phyloP scores from a whole-genome alignment of 2,888 invertebrate species.

The Biston stratarius region DNA sequence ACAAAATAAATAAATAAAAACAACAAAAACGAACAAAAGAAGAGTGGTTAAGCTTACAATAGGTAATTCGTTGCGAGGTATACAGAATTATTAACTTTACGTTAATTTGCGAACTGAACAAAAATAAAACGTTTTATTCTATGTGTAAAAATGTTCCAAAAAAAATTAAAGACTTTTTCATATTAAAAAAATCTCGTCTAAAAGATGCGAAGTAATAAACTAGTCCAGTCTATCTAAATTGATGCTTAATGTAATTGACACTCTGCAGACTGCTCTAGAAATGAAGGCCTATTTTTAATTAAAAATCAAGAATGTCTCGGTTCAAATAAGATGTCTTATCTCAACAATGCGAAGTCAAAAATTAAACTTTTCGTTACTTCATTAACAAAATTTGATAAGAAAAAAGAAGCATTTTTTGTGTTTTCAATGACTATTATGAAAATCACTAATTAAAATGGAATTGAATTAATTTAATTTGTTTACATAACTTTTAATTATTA shows the following conservation, averaged over 20 bases:
- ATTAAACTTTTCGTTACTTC: neutral
- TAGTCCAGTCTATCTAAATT: neutral
- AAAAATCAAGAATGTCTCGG: constrained; percentile 4
- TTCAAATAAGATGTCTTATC: constrained; percentile 4
- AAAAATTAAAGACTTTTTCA: too few species aligned
- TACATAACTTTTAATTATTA: neutral
- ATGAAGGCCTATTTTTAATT: constrained; percentile 8
- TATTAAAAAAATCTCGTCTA: constrained; percentile 1
- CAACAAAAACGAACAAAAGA: too few species aligned
- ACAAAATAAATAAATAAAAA: too few species aligned
- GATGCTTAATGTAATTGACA: constrained; percentile 3
- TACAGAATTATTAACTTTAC: too few species aligned
- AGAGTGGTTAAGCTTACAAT: too few species aligned
- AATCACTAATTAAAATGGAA: neutral
- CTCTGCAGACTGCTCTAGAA: constrained; percentile 1
- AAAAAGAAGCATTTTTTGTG: neutral
- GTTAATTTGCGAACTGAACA: too few species aligned
- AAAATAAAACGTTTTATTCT: too few species aligned
- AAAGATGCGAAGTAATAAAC: constrained; percentile 2
- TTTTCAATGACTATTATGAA: neutral
- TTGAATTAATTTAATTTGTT: neutral
- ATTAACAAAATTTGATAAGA: neutral
- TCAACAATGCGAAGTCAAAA: constrained; percentile 1
- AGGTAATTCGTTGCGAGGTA: too few species aligned
- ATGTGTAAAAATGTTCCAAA: too few species aligned